Percentiles rank a stretch among this genome's conserved stretches.
These are phyloP conservation scores for Fringilla coelebs DNA, from an alignment of 2,797 vertebrate species.

Conservation along the genomic window DNA sequence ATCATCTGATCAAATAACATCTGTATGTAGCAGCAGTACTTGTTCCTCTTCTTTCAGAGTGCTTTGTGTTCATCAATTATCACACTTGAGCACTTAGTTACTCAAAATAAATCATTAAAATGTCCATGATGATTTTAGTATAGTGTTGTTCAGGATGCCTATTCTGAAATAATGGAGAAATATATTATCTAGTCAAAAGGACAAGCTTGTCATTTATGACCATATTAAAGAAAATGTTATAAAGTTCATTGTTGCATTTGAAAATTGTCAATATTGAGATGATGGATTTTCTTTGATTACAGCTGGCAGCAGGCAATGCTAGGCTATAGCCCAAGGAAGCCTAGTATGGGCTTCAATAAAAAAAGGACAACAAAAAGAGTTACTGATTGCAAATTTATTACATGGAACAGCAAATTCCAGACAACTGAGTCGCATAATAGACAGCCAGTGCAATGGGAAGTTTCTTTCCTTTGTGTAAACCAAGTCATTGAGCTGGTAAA, in stretches of 20 bases:
- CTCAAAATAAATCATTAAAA: neutral
- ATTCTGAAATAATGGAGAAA: neutral
- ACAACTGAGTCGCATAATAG: constrained; percentile 8
- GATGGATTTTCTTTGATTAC: neutral
- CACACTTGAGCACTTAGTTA: neutral
- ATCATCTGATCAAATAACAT: neutral
- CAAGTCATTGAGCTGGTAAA: neutral
- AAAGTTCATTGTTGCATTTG: neutral
- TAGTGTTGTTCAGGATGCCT: neutral
- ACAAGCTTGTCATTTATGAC: neutral
- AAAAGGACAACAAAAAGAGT: neutral
- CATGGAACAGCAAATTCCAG: constrained; percentile 9
- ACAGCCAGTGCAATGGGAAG: neutral
- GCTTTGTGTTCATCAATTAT: neutral
- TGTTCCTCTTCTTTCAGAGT: neutral
- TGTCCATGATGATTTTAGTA: neutral
- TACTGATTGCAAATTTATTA: constrained; percentile 66
- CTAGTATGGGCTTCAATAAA: neutral
- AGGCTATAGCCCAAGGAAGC: neutral
- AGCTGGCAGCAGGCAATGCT: neutral
- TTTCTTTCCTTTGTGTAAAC: constrained; percentile 16
- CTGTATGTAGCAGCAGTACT: neutral
- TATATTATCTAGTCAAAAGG: neutral
- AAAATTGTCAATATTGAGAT: neutral
- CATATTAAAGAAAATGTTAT: neutral